Evolutionary conservation across 1,140 invertebrate genomes (phyloP), one percentile per base, ranked within the genome.

Genomic region (Aphaenogaster ashmeadi): DNA sequence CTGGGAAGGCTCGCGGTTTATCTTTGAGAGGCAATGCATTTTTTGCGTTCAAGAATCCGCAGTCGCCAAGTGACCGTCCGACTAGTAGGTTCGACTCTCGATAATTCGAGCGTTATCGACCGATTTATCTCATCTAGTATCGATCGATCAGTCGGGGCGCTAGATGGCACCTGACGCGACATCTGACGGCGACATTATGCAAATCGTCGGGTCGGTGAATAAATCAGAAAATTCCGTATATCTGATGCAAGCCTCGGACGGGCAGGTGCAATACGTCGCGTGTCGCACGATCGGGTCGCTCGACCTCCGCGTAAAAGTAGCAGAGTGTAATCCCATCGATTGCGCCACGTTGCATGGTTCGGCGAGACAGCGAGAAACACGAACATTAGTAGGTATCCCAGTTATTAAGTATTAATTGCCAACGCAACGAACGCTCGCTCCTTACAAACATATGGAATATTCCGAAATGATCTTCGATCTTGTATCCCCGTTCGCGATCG

Each of bases 151-250:
- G 15, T 52, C 18, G 47, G 4, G 27, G 18, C 21, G 15, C 38
- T 15, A 36, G 18, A 41, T 21, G 44, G 21, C 38, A 27, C 54
- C 21, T 11, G 44, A 6, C 36, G 54, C 67, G 80, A 58, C 54
- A 74, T 74, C 67, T 72, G 2, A 33, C 52, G 50, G 52, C 15
- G 27, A 11, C 18, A 21, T 13, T 58, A 18, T 50, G 38, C 6
- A 41, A 72, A 58, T 83, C 7, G 27, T 4, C 15, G 7, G 38
- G 15, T 72, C 13, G 27, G 8, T 0, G 27, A 72, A 74, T 83
- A 33, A 66, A 83, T 47, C n/a, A 69, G 47, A 67, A 60, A 72
- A 44, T 58, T 83, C 27, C 67, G 8, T 33, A n/a, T 47, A 72
- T 38, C 67, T 83, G 52, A 72, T 44, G 66, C 67, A 83, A 69